These are phyloP conservation scores for Oligia fasciuncula DNA, from an alignment of 2,888 invertebrate species.

Conservation along the genomic window DNA sequence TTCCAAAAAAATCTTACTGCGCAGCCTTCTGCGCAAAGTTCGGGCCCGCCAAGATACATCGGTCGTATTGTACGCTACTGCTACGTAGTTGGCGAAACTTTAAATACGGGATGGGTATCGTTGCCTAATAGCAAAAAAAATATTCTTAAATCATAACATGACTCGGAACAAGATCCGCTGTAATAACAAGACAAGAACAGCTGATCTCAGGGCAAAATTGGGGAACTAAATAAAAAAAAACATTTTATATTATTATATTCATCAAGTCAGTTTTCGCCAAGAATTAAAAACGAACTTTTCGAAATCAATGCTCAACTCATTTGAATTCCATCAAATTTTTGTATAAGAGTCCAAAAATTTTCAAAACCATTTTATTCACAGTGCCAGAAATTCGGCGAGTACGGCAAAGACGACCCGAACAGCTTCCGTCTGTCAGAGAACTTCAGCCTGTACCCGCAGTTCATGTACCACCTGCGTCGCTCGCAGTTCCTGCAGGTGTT, in stretches of 20 bases:
- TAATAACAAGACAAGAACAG: too few relatives aligned
- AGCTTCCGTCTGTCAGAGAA: slow-evolving; percentile 98
- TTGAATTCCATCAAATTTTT: neutral
- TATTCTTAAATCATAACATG: neutral
- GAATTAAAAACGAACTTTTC: neutral
- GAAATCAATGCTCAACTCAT: neutral
- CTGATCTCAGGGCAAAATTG: neutral
- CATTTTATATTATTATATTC: neutral
- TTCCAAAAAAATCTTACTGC: too few relatives aligned
- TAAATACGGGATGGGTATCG: neutral
- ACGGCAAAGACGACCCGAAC: slow-evolving; percentile 98
- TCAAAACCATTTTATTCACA: slow-evolving; percentile 76
- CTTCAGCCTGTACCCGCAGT: slow-evolving; percentile 99
- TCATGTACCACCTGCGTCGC: slow-evolving; percentile 99
- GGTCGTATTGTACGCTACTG: neutral
- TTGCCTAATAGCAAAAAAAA: neutral
- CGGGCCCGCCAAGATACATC: too few relatives aligned
- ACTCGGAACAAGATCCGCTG: neutral
- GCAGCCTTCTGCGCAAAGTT: too few relatives aligned
- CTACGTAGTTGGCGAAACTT: neutral
- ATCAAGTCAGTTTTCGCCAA: neutral
- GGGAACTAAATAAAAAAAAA: neutral
- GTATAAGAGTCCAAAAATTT: neutral
- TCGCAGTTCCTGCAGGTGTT: slow-evolving; percentile 99
- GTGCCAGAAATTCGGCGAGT: slow-evolving; percentile 99